phyloP scores from a whole-genome alignment of 2,797 vertebrate species.

The Danio tinwini region DNA sequence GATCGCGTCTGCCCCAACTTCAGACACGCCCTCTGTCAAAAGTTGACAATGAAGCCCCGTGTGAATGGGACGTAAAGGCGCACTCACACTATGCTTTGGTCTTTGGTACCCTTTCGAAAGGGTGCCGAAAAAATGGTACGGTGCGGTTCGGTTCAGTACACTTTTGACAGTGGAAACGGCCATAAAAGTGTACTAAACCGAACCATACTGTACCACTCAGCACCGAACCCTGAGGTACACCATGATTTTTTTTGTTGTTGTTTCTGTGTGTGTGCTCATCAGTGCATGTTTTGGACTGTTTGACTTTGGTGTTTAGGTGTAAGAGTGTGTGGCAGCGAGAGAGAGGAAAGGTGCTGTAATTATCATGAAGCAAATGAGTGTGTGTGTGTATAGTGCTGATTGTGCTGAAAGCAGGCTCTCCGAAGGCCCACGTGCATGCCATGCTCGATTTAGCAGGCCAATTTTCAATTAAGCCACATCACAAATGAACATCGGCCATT shows the following conservation, averaged over 20 bases:
- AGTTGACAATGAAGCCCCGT: no score
- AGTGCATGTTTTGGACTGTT: constrained; percentile 9
- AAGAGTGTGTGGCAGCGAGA: not conserved
- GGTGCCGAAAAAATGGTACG: no score
- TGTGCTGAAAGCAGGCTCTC: constrained; percentile 34
- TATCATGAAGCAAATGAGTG: constrained; percentile 28
- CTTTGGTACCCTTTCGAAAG: no score
- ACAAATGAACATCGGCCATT: constrained; percentile 37
- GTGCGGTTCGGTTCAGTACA: no score
- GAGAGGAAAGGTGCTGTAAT: constrained; percentile 25
- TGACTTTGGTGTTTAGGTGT: constrained; percentile 30
- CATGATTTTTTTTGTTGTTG: not conserved
- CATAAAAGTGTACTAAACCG: no score
- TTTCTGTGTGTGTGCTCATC: not conserved
- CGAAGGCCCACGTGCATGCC: constrained; percentile 22
- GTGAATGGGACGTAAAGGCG: no score
- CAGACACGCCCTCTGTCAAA: no score
- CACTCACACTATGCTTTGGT: no score
- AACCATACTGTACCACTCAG: no score
- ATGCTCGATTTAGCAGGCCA: constrained; percentile 50
- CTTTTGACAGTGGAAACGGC: no score
- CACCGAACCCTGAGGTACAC: constrained; percentile 14
- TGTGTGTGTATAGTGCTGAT: constrained; percentile 52
- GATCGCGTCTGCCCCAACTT: no score
- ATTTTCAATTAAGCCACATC: constrained; percentile 54